Conservation (phyloP, 1,140 invertebrate species). For the Neodiprion fabricii region DNA sequence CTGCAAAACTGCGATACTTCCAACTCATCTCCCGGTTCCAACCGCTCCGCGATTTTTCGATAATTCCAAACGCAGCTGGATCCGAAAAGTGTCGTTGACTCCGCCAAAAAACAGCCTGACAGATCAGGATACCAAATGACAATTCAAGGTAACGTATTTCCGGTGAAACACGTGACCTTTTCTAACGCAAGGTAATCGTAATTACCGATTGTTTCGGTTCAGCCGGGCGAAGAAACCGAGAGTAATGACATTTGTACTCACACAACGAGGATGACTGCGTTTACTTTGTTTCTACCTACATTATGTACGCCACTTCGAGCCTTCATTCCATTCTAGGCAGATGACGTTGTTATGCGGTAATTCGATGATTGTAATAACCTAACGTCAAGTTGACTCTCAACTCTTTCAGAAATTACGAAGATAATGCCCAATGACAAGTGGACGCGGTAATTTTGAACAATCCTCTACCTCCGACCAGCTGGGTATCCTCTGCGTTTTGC, state of each 20-base stretch:
- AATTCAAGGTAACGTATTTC: constrained; percentile 3
- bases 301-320: background rate
- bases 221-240: background rate
- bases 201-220: background rate
- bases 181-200: background rate
- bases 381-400: background rate
- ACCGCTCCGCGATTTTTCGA: no score
- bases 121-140: background rate
- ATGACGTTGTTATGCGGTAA: background rate
- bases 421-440: constrained; percentile 33
- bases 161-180: constrained; percentile 7
- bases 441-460: constrained; percentile 39
- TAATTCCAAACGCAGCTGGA: no score
- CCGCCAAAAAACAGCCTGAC: background rate
- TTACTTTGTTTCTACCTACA: background rate
- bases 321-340: background rate
- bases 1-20: no score
- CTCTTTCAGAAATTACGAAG: constrained; percentile 24
- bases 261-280: background rate
- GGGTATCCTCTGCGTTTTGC: constrained; percentile 62
- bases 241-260: background rate
- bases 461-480: constrained; percentile 65
- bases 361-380: background rate
- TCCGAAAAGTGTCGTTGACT: background rate
- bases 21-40: no score